phyloP scores from a whole-genome alignment of 2,797 vertebrate species.

The Botia almorhae region DNA sequence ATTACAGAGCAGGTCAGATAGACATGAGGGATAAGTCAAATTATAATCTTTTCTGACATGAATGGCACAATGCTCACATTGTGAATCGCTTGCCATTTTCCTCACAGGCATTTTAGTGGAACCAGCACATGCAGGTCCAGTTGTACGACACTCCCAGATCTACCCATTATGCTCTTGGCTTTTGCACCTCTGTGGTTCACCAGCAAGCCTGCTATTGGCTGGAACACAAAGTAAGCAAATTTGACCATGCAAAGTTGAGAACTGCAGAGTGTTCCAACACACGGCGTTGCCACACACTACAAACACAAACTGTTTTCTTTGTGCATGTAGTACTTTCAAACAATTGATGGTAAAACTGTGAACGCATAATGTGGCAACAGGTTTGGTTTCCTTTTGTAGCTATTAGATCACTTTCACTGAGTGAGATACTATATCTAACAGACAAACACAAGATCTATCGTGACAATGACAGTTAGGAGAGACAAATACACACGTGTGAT shows the following conservation, averaged over 20 bases:
- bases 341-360: slow-evolving; percentile 5
- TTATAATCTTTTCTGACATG: slow-evolving; percentile 16
- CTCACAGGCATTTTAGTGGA: slow-evolving; percentile 41
- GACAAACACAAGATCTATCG: neutral
- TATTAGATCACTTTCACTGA: neutral
- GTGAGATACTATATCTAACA: neutral
- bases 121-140: slow-evolving; percentile 69
- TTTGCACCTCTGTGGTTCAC: slow-evolving; percentile 77
- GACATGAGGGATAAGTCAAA: slow-evolving; percentile 18
- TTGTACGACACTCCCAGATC: slow-evolving; percentile 75
- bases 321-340: slow-evolving; percentile 14
- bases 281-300: neutral
- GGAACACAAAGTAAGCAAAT: slow-evolving; percentile 76
- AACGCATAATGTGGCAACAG: slow-evolving; percentile 14
- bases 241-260: slow-evolving; percentile 64
- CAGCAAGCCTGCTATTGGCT: slow-evolving; percentile 74
- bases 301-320: slow-evolving; percentile 9
- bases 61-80: slow-evolving; percentile 32
- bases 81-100: slow-evolving; percentile 11
- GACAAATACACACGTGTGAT: neutral
- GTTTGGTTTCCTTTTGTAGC: slow-evolving; percentile 7
- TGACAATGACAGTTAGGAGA: neutral
- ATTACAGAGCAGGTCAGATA: slow-evolving; percentile 31
- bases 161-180: slow-evolving; percentile 80
- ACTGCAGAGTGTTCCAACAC: slow-evolving; percentile 42